Base-by-base conservation (phyloP, 1,140 invertebrate genomes). In the Hydropsyche tenuis region DNA sequence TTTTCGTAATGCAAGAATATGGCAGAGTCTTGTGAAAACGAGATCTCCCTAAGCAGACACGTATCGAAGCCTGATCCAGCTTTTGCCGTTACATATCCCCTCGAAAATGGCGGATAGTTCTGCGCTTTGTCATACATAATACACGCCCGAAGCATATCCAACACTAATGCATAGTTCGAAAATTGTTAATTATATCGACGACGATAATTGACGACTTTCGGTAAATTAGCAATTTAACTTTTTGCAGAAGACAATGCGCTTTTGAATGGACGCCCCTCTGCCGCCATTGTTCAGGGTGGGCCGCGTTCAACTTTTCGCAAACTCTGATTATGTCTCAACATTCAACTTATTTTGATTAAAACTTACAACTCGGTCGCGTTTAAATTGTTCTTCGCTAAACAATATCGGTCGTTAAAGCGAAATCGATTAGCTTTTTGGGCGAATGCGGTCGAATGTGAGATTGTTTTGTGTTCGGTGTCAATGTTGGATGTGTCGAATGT, bases 161-260 rank as follows among this genome's bases (percentile, higher is more conserved):
- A n/a, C n/a, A n/a, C n/a, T n/a, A n/a, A n/a, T n/a, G n/a, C n/a
- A n/a, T n/a, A n/a, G n/a, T n/a, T n/a, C n/a, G n/a, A n/a, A n/a
- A n/a, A n/a, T n/a, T n/a, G n/a, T n/a, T n/a, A n/a, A n/a, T n/a
- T n/a, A n/a, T n/a, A n/a, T n/a, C n/a, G n/a, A n/a, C n/a, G 30
- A 37, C 9, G 30, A 37, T 37, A 37, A 48, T 48, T 48, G 16
- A 16, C 12, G 45, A 48, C 12, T 25, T 60, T 60, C 12, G 25
- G 6, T 25, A 60, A 60, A 60, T 60, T 60, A 60, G 7, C 56
- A 60, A 60, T 60, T 60, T 23, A 60, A 60, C 56, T 60, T 60
- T 60, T 60, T 60, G 56, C 23, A 1, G 56, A 25, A 60, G 56
- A 25, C 56, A 60, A 60, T 53, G 48, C 48, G 48, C 48, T 53